phyloP scores from a whole-genome alignment of 2,797 vertebrate species.

The Ctenochaetus hawaiiensis region DNA sequence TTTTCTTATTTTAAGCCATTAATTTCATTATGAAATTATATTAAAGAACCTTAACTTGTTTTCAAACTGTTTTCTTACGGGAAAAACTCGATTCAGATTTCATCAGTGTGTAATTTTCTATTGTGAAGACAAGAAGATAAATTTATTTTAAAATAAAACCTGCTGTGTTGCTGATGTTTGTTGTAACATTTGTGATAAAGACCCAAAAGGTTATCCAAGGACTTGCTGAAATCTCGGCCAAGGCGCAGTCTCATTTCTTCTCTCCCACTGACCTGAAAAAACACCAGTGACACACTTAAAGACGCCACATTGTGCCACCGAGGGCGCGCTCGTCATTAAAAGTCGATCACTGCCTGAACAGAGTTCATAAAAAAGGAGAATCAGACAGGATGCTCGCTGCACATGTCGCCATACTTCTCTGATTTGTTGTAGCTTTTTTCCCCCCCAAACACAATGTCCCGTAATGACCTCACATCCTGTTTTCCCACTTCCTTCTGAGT shows the following conservation, averaged over 20 bases:
- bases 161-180: conserved; percentile 4
- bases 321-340: too few species aligned
- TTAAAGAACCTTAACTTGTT: background rate
- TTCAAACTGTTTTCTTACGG: background rate
- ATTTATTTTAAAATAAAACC: conserved; percentile 26
- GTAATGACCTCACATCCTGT: conserved; percentile 84
- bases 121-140: conserved; percentile 23
- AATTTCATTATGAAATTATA: background rate
- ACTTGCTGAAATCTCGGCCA: background rate
- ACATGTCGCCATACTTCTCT: background rate
- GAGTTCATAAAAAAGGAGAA: too few species aligned
- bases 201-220: conserved; percentile 1
- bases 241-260: background rate
- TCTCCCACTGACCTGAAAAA: conserved; percentile 21
- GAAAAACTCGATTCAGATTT: background rate
- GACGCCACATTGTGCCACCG: background rate
- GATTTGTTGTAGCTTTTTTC: conserved; percentile 33
- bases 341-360: too few species aligned
- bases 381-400: background rate
- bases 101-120: conserved; percentile 2
- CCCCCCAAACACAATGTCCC: conserved; percentile 54
- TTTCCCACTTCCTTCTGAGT: conserved; percentile 72
- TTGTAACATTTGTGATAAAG: background rate
- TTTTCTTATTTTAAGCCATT: background rate
- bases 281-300: background rate